Base-by-base conservation (phyloP, 30 jellyfish, hydroid and myxozoan species). In the Rhopilema esculentum region DNA sequence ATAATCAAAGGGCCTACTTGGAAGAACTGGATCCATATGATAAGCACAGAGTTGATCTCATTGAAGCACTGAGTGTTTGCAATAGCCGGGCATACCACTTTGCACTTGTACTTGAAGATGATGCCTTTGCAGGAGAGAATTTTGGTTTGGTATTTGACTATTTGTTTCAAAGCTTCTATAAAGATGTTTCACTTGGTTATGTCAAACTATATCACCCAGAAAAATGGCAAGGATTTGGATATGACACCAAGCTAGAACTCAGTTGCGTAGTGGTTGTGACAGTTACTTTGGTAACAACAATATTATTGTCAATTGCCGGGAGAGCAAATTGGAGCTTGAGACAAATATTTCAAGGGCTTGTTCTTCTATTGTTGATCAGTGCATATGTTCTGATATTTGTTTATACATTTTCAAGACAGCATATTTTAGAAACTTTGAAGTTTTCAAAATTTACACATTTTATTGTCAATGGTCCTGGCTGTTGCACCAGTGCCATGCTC, bases 181-280 rank as follows among this genome's bases (percentile, higher is more conserved):
- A 62, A 53, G 88, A 78, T 31, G 67, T 19, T 22, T 78, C 88
- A 0, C 16, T 80, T 66, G 90, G 90, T 6, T 80, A 64, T 49
- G 66, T 80, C 0, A 80, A 80, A 24, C 65, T 80, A 28, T 66
- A 80, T 23, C 90, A 80, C 30, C 90, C 90, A 4, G 90, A 80
- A 51, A 80, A 80, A 65, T 80, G 90, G 90, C 90, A 64, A 49
- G 90, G 90, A 49, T 80, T 64, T 80, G 90, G 90, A 17, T 23
- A 80, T 49, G 90, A 80, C 50, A 80, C 90, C 48, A 80, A 64
- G 67, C 63, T 66, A 7, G 90, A 80, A 48, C 52, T 80, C 4
- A 16, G 66, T 24, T 12, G 32, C 6, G 65, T 80, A 27, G 73
- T 27, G 23, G 63, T 26, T 28, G 68, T 48, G 20, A 66, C 68